Evolutionary conservation across 2,113 vertebrate genomes (phyloP).

Genomic region (Plestiodon gilberti): DNA sequence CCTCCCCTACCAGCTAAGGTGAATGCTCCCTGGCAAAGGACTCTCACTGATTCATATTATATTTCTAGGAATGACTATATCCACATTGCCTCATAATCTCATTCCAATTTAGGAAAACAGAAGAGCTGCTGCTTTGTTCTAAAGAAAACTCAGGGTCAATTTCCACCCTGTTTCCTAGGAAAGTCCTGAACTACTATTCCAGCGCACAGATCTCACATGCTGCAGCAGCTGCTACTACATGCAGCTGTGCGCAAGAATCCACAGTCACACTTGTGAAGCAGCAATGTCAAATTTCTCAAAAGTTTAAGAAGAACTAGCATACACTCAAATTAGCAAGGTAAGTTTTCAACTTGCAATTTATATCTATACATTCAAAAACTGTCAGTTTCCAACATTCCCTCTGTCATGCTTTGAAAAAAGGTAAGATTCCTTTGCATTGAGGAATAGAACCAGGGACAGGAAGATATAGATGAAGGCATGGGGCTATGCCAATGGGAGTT

Average conservation of each 20-base stretch:
- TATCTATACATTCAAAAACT: background rate
- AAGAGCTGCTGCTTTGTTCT: background rate
- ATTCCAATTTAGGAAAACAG: background rate
- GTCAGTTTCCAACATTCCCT: background rate
- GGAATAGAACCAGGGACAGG: background rate
- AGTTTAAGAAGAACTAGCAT: background rate
- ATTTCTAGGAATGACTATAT: background rate
- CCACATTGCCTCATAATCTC: background rate
- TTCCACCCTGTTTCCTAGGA: background rate
- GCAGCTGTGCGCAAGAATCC: background rate
- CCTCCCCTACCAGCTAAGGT: background rate
- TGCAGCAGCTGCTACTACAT: background rate
- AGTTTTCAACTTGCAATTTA: constrained; percentile 14
- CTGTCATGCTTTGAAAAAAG: background rate
- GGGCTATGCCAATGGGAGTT: too few relatives aligned
- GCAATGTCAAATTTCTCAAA: background rate
- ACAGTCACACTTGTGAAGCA: background rate
- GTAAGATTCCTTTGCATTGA: background rate
- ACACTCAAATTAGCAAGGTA: background rate
- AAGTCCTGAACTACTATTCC: background rate
- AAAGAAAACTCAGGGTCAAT: background rate
- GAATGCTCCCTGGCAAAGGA: background rate
- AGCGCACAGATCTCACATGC: background rate
- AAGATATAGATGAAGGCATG: background rate
- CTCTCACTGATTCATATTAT: background rate